These are phyloP conservation scores for Brachionus rubens DNA, from an alignment of 1,140 invertebrate species.

Conservation along the genomic window DNA sequence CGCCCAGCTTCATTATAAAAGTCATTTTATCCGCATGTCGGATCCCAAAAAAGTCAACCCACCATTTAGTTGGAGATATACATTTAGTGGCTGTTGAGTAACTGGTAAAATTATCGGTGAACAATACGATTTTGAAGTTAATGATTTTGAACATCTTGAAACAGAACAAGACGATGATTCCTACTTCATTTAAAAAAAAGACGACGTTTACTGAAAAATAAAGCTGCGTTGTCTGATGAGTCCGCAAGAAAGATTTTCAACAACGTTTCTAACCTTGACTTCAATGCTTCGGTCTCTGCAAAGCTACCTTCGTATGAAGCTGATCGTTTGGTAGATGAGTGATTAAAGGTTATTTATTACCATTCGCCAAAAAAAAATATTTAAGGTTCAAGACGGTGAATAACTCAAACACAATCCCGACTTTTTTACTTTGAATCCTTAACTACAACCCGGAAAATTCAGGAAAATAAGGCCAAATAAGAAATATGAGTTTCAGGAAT, in stretches of 20 bases:
- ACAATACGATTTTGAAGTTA: slow-evolving; percentile 1
- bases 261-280: background rate
- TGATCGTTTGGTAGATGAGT: slow-evolving; percentile 26
- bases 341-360: no score
- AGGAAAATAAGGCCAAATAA: no score
- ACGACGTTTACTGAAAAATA: background rate
- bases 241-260: slow-evolving; percentile 14
- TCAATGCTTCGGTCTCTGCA: background rate
- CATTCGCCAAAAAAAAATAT: no score
- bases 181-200: slow-evolving; percentile 6
- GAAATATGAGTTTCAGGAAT: no score
- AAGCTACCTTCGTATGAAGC: slow-evolving; percentile 27
- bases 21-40: background rate
- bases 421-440: no score
- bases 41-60: slow-evolving; percentile 9
- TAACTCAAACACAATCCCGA: no score
- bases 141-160: no score
- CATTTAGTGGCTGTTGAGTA: background rate
- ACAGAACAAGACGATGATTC: background rate
- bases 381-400: no score
- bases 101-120: slow-evolving; percentile 2
- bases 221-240: slow-evolving; percentile 4
- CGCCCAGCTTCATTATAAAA: slow-evolving; percentile 5
- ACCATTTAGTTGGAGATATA: slow-evolving; percentile 23
- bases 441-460: no score